Evolutionary conservation across 2,797 vertebrate species (phyloP).

Genomic region (Pachyuromys duprasi): DNA sequence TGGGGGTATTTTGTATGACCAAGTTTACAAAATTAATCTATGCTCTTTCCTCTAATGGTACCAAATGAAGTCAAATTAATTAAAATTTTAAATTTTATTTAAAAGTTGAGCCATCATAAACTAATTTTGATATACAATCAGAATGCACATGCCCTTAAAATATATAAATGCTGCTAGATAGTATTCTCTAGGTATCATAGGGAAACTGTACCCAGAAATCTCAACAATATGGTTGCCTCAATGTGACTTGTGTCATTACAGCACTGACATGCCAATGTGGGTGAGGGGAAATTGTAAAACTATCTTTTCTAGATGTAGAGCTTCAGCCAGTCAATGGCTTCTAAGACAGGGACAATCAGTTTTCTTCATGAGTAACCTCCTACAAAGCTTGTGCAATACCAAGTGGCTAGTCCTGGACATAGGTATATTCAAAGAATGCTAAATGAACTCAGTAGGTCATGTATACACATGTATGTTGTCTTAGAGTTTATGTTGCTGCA

Average conservation of each 20-base stretch:
- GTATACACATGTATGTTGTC: not conserved
- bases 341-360: not conserved
- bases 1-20: not conserved
- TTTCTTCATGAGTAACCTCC: not conserved
- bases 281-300: not conserved
- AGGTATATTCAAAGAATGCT: not conserved
- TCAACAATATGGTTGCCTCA: not conserved
- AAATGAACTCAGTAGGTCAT: not conserved
- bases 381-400: not conserved
- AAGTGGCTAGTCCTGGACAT: not conserved
- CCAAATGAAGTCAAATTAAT: slow-evolving; percentile 6
- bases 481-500: not conserved
- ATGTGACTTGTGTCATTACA: not conserved
- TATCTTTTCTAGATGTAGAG: not conserved
- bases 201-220: not conserved
- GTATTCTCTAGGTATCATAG: not conserved
- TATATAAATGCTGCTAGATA: not conserved
- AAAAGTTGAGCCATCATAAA: slow-evolving; percentile 49
- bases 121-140: slow-evolving; percentile 15
- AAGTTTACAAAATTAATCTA: slow-evolving; percentile 12
- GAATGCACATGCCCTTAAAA: slow-evolving; percentile 17
- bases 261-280: not conserved
- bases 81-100: slow-evolving; percentile 52
- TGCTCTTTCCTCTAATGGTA: not conserved
- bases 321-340: not conserved